A percentile compares a stretch with the other conserved stretches of the same genome.
phyloP scores from a whole-genome alignment of 2,113 vertebrate genomes.

The Promerops cafer region DNA sequence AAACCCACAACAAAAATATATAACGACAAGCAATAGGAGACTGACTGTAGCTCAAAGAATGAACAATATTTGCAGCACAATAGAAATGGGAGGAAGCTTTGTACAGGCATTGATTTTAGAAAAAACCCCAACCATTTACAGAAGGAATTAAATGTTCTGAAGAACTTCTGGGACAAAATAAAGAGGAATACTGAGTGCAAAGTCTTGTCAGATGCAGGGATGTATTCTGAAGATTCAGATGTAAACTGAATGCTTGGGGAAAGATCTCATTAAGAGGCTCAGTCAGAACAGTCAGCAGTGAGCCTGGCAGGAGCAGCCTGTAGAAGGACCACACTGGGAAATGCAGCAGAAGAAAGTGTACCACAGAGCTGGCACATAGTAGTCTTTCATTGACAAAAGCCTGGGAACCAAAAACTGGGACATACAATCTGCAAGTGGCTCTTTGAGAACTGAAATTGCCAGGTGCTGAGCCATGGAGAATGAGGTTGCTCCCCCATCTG shows the following conservation, averaged over 20 bases:
- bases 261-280: background rate
- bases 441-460: background rate
- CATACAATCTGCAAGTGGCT: background rate
- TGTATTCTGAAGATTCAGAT: background rate
- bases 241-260: background rate
- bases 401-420: background rate
- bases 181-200: background rate
- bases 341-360: background rate
- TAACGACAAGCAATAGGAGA: background rate
- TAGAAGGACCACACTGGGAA: background rate
- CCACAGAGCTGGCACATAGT: accelerated
- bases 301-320: background rate
- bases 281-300: background rate
- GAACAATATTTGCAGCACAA: background rate
- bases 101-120: background rate
- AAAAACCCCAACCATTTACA: background rate
- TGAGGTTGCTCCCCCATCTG: background rate
- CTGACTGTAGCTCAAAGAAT: background rate
- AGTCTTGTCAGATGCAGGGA: background rate
- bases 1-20: background rate
- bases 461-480: background rate
- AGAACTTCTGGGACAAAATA: background rate
- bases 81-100: background rate
- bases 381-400: background rate
- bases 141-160: background rate